Evolutionary conservation across 2,888 invertebrate species (phyloP).

Genomic region (Lasius platythorax): DNA sequence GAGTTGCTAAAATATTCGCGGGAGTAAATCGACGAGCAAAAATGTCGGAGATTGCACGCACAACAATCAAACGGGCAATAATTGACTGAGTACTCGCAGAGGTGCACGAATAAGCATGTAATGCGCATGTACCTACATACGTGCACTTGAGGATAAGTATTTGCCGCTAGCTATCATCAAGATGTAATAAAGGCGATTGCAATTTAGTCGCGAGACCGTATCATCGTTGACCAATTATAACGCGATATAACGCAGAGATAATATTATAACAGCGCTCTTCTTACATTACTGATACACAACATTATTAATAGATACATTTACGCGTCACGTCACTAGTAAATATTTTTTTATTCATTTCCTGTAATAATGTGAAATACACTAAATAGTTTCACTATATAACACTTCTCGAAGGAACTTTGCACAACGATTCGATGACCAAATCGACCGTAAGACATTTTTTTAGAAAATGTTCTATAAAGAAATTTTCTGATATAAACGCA

Average conservation of each 20-base stretch:
- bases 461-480: background rate
- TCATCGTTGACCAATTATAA: constrained; percentile 66
- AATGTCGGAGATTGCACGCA: constrained; percentile 2
- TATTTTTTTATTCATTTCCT: background rate
- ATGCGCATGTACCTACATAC: constrained; percentile 64
- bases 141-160: constrained; percentile 70
- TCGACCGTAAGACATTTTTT: constrained; percentile 5
- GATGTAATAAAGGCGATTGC: constrained; percentile 65
- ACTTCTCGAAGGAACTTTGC: background rate
- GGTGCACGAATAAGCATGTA: constrained; percentile 67
- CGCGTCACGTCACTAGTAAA: background rate
- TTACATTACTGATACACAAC: background rate
- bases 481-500: background rate
- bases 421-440: background rate
- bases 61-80: constrained; percentile 52
- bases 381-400: background rate
- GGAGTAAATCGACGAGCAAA: background rate
- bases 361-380: background rate
- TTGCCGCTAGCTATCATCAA: constrained; percentile 69
- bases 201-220: constrained; percentile 53
- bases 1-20: constrained; percentile 14
- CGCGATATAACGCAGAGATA: constrained; percentile 26
- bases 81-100: constrained; percentile 68
- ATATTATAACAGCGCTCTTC: constrained; percentile 59
- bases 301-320: background rate